Conservation (phyloP, 2,113 vertebrate genomes). For the Calidris pugnax region DNA sequence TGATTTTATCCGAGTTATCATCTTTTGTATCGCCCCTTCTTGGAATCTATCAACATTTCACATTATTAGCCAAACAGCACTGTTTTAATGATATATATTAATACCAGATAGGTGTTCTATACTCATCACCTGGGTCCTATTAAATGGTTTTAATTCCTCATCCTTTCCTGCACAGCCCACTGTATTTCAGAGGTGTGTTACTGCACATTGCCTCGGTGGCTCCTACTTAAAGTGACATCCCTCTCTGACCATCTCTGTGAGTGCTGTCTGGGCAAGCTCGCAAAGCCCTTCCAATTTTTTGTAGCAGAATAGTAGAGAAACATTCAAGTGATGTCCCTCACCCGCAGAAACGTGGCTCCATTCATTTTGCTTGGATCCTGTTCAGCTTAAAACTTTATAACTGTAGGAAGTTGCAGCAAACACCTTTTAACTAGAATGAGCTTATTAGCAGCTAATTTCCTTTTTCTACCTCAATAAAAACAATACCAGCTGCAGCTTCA, state of each 20-base stretch:
- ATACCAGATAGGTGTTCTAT: not conserved
- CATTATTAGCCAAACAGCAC: not conserved
- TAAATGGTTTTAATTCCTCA: not conserved
- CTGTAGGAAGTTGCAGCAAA: not conserved
- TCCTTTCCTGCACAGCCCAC: not conserved
- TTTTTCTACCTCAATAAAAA: not conserved
- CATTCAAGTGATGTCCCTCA: not conserved
- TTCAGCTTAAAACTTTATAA: not conserved
- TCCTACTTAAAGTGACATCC: not conserved
- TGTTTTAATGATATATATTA: not conserved
- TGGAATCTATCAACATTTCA: not conserved
- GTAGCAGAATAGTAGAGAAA: not conserved
- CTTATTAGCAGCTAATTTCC: not conserved
- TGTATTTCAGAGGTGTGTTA: not conserved
- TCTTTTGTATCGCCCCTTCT: not conserved
- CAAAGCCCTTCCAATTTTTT: not conserved
- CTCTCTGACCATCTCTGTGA: not conserved
- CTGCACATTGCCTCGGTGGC: rapidly evolving
- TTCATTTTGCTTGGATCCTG: not conserved
- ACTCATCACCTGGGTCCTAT: not conserved
- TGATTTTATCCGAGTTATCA: not conserved
- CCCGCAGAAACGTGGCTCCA: not conserved
- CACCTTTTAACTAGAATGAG: not conserved
- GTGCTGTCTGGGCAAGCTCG: not conserved
- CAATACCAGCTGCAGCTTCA: not conserved